phyloP scores from a whole-genome alignment of 2,797 vertebrate genomes.

The Pterois miles region DNA sequence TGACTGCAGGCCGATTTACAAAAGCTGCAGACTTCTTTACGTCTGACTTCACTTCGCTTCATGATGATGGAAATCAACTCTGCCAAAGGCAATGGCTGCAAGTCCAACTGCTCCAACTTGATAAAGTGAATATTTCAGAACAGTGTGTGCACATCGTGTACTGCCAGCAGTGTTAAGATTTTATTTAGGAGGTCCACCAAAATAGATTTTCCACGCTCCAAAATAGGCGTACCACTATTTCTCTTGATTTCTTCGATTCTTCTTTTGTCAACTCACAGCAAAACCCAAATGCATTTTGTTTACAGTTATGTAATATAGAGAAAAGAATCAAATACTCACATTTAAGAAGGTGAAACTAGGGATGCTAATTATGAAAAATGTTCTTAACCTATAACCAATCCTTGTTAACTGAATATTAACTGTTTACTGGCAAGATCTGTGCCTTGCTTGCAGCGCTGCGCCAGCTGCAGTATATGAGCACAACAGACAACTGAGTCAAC shows the following conservation, averaged over 20 bases:
- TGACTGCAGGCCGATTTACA: slow-evolving; percentile 33
- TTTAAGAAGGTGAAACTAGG: background rate
- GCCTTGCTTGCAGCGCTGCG: no score
- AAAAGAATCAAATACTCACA: background rate
- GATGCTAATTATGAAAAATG: no score
- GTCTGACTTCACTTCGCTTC: slow-evolving; percentile 44
- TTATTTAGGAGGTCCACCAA: slow-evolving; percentile 18
- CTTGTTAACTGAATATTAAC: no score
- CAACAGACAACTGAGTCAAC: no score
- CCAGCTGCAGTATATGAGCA: no score
- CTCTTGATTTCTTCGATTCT: background rate
- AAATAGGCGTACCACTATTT: background rate
- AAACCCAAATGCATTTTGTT: background rate
- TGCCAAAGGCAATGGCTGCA: slow-evolving; percentile 15
- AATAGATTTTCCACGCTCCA: background rate
- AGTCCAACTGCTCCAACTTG: slow-evolving; percentile 20
- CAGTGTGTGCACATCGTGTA: slow-evolving; percentile 16
- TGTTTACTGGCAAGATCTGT: no score
- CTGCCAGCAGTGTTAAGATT: slow-evolving; percentile 18
- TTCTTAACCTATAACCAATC: no score
- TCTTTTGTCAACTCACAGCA: background rate
- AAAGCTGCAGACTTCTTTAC: slow-evolving; percentile 37
- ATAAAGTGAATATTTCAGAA: slow-evolving; percentile 29
- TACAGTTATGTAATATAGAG: background rate
- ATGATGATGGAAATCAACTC: slow-evolving; percentile 23